Percentiles rank a stretch among this genome's conserved stretches.
Conservation (phyloP, 2,113 vertebrate species). For the Ploceus nigricollis region DNA sequence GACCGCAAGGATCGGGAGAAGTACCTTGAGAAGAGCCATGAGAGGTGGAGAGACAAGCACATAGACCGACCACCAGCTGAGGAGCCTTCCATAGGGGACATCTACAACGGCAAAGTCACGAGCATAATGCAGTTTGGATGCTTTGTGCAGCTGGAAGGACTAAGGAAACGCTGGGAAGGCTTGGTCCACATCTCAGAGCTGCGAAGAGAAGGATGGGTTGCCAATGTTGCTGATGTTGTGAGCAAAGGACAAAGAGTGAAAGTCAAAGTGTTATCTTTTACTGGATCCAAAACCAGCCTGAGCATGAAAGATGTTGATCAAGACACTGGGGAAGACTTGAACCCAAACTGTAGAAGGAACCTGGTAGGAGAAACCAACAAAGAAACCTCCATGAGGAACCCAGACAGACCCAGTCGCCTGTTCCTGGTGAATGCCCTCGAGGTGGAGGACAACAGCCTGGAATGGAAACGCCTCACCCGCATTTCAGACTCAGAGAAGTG, state of each 20-base stretch:
- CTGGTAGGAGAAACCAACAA: constrained; percentile 84
- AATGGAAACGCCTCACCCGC: constrained; percentile 93
- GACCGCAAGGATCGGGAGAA: constrained; percentile 75
- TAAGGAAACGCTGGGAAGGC: constrained; percentile 97
- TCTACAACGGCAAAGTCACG: constrained; percentile 96
- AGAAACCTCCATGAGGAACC: constrained; percentile 91
- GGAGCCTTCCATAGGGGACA: constrained; percentile 93
- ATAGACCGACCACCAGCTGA: constrained; percentile 92
- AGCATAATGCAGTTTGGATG: constrained; percentile 99
- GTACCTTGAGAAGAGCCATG: constrained; percentile 54
- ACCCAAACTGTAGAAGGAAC: constrained; percentile 91
- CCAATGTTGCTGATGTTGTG: constrained; percentile 96
- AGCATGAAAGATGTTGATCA: constrained; percentile 99
- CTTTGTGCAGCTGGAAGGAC: constrained; percentile 95
- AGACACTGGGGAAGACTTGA: constrained; percentile 93
- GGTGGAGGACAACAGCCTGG: constrained; percentile 92
- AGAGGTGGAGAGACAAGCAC: constrained; percentile 93
- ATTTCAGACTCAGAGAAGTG: constrained; percentile 98
- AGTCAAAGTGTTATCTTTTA: constrained; percentile 96
- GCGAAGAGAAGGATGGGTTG: constrained; percentile 90
- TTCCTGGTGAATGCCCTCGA: constrained; percentile 89
- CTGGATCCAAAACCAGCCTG: constrained; percentile 96
- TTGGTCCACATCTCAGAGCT: constrained; percentile 97
- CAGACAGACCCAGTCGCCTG: constrained; percentile 90
- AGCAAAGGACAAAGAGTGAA: constrained; percentile 98